Evolutionary conservation across 2,888 invertebrate species (phyloP), one percentile per base, ranked within the genome.

Genomic region (Athripsodes cinereus): DNA sequence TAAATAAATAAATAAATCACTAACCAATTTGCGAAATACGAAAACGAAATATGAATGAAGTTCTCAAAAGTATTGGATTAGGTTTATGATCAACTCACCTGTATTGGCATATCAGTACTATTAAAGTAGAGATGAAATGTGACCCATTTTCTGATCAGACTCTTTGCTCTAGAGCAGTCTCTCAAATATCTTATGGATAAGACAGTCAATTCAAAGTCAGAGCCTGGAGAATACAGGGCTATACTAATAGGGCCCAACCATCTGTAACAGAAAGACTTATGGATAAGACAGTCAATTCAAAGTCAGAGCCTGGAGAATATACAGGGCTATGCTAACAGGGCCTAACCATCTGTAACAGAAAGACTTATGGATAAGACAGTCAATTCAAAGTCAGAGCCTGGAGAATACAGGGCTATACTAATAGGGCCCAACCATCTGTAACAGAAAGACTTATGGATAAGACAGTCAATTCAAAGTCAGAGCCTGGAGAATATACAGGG

Each of bases 91-190:
- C n/a, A n/a, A 31, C 31, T 50, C 2, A 58, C 55, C 35, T 51
- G 26, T 10, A 18, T 85, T 57, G 93, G 93, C 70, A 92, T 86
- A 74, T 93, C 90, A 69, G 90, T 88, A 68, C 87, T 86, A 68
- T 90, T 88, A 76, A 93, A 94, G 76, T 91, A 92, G 55, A 95
- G 72, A 72, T 95, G 94, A 79, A 95, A 94, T 63, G 92, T 91
- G 72, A 90, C 91, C 69, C 81, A 85, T 68, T 89, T 84, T 57
- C 84, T 81, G 65, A 95, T 82, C 66, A 91, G 80, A 49, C 86
- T 82, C 64, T 74, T 74, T 64, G 80, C 80, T 19, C 82, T 82
- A 62, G 81, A 77, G 72, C 94, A 94, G 69, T 86, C 87, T 59
- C 92, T 82, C 61, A 91, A 80, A 73, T 89, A 91, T 65, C 86